A percentile compares a stretch with the other conserved stretches of the same genome.
These are phyloP conservation scores for Enteromius afrohamiltoni DNA, from an alignment of 2,797 vertebrate genomes.

Conservation along the genomic window DNA sequence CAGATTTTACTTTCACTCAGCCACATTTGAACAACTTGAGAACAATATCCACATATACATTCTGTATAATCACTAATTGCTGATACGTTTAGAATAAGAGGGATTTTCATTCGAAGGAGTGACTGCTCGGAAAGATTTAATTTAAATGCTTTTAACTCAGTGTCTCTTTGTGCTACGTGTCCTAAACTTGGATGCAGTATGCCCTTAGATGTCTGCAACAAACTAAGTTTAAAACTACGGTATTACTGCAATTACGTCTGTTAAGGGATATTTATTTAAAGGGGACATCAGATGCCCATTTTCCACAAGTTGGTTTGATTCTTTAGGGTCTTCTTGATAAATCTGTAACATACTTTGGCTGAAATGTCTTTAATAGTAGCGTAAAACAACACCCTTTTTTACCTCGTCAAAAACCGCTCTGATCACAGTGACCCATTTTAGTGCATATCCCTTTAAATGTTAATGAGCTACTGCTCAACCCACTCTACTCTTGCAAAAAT, in stretches of 20 bases:
- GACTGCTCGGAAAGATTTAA: neutral
- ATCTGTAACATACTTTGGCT: no score
- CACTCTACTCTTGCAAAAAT: neutral
- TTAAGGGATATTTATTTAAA: no score
- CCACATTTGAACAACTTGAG: neutral
- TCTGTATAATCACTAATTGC: neutral
- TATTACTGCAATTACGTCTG: neutral
- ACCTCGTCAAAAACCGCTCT: no score
- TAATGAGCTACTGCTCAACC: neutral
- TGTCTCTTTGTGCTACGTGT: neutral
- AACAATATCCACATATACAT: neutral
- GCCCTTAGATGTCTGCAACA: neutral
- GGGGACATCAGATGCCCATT: no score
- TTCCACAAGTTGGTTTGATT: no score
- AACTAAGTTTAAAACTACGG: neutral
- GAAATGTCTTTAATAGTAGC: no score
- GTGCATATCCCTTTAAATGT: neutral
- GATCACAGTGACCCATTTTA: neutral
- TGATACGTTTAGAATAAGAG: neutral
- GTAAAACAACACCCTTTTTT: no score
- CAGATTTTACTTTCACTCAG: neutral
- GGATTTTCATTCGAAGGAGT: neutral
- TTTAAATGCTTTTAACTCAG: neutral
- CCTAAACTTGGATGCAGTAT: neutral
- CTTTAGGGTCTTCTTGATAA: no score